These are phyloP conservation scores for Ciona savignyi DNA, from an alignment of 23 tunicate genomes.

Conservation along the genomic window DNA sequence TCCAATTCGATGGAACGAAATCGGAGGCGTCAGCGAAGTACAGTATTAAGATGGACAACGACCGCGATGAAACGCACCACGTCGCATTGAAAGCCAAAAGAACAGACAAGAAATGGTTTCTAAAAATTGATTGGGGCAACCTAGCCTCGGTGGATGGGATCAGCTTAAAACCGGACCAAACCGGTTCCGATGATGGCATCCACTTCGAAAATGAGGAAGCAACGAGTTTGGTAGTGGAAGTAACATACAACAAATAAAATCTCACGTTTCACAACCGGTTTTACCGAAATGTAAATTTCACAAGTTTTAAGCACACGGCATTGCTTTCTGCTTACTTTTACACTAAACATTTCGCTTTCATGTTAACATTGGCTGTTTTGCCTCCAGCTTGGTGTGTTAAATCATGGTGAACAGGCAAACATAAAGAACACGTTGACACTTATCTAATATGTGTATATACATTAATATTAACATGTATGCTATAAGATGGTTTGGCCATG, in stretches of 20 bases:
- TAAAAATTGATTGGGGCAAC: neutral
- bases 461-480: too few relatives aligned
- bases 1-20: neutral
- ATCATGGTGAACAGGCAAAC: too few relatives aligned
- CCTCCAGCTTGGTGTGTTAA: too few relatives aligned
- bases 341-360: too few relatives aligned
- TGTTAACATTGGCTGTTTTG: too few relatives aligned
- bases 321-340: too few relatives aligned
- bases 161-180: slow-evolving; percentile 31
- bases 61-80: neutral
- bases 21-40: neutral
- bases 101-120: neutral
- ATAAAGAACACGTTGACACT: too few relatives aligned
- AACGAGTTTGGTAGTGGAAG: neutral
- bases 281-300: slow-evolving; percentile 15
- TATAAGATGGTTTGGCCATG: too few relatives aligned
- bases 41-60: neutral
- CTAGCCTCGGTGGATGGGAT: neutral
- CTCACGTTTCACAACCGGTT: slow-evolving; percentile 26
- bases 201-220: neutral
- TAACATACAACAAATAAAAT: too few relatives aligned
- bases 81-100: neutral
- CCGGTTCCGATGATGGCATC: neutral
- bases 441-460: too few relatives aligned
- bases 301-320: neutral